Conservation (phyloP, 2,888 invertebrate species). For the Lithophane semibrunnea region DNA sequence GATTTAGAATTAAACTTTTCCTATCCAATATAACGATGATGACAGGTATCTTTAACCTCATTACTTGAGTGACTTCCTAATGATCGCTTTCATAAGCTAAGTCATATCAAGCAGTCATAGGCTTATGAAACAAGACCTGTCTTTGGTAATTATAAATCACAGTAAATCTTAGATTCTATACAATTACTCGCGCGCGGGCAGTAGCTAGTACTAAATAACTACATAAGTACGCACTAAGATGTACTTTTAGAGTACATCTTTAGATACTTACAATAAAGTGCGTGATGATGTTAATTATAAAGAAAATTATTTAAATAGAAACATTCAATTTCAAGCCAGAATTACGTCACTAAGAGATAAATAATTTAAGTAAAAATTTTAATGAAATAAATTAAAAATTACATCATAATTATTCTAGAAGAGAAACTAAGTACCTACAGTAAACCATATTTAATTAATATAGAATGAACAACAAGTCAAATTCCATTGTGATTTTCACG, state of each 20-base stretch:
- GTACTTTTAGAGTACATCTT: too few relatives aligned
- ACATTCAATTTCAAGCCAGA: neutral
- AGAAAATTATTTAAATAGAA: slow-evolving; percentile 25
- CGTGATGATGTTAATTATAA: neutral
- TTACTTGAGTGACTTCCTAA: slow-evolving; percentile 33
- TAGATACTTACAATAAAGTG: too few relatives aligned
- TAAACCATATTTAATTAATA: slow-evolving; percentile 15
- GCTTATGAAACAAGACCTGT: slow-evolving; percentile 13
- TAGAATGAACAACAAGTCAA: slow-evolving; percentile 11
- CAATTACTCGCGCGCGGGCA: neutral
- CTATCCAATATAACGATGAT: slow-evolving; percentile 38
- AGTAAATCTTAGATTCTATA: neutral
- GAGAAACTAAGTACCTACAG: slow-evolving; percentile 31
- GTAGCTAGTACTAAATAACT: neutral
- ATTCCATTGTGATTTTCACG: slow-evolving; percentile 19
- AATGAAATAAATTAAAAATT: slow-evolving; percentile 26
- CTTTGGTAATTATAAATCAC: slow-evolving; percentile 5
- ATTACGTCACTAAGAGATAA: slow-evolving; percentile 5
- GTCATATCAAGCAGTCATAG: neutral
- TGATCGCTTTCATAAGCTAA: slow-evolving; percentile 33
- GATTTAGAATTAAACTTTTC: slow-evolving; percentile 23
- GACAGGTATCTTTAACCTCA: slow-evolving; percentile 30
- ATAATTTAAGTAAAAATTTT: slow-evolving; percentile 28
- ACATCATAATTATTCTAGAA: slow-evolving; percentile 22
- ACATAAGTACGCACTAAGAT: neutral